Conservation (phyloP, 2,888 invertebrate genomes). For the Sesia apiformis region DNA sequence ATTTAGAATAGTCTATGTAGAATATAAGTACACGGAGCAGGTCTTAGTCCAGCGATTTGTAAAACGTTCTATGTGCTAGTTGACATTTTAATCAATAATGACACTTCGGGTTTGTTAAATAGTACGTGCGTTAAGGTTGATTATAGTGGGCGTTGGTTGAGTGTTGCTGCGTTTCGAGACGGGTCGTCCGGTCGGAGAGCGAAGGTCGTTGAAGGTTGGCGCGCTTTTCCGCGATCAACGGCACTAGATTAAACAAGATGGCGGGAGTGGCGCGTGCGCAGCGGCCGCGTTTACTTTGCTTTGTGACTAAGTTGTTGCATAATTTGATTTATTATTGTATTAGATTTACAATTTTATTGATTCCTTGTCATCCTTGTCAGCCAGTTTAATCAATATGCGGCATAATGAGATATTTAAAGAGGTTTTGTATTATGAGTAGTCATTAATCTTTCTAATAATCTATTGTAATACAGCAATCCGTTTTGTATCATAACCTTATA, state of each 20-base stretch:
- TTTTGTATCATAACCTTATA: too few species aligned
- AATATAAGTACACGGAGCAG: slow-evolving; percentile 47
- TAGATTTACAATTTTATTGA: too few species aligned
- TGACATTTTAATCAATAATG: slow-evolving; percentile 12
- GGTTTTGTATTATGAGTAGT: too few species aligned
- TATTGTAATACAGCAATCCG: too few species aligned
- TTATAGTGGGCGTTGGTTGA: slow-evolving; percentile 3
- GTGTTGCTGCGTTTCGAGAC: slow-evolving; percentile 22
- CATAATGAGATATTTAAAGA: too few species aligned
- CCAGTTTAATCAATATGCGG: too few species aligned
- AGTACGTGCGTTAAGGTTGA: slow-evolving; percentile 15
- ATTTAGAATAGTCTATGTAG: slow-evolving; percentile 50
- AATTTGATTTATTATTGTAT: neutral
- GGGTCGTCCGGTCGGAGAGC: slow-evolving; percentile 61
- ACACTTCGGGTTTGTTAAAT: slow-evolving; percentile 7
- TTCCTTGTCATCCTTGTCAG: too few species aligned
- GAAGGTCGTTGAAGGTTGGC: slow-evolving; percentile 75
- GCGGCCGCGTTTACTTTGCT: slow-evolving; percentile 44
- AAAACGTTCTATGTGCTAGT: slow-evolving; percentile 16
- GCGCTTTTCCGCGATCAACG: slow-evolving; percentile 73
- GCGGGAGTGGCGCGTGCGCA: slow-evolving; percentile 71
- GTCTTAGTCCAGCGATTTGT: slow-evolving; percentile 17
- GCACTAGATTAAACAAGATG: slow-evolving; percentile 72
- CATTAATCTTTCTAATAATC: too few species aligned
- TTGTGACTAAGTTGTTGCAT: slow-evolving; percentile 35